Percentiles rank a stretch among this genome's conserved stretches.
Evolutionary conservation across 2,888 invertebrate species (phyloP).

Genomic region (Linyphia triangularis): DNA sequence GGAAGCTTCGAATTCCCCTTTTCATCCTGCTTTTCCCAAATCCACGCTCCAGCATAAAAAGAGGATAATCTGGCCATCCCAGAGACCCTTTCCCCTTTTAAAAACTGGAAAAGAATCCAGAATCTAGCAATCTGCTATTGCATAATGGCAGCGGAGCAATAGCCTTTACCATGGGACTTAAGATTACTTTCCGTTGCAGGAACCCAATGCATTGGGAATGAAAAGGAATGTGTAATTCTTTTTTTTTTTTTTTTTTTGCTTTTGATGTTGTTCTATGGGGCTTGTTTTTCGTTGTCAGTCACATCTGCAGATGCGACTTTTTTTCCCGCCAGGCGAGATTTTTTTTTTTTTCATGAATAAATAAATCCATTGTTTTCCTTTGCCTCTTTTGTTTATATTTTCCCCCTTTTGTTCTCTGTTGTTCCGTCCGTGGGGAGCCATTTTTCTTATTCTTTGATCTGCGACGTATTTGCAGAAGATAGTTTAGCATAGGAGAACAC

Average conservation of each 20-base stretch:
- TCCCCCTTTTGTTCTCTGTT: background rate
- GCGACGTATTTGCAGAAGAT: no score
- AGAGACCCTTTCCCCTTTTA: background rate
- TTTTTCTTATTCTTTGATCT: no score
- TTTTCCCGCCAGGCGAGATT: conserved; percentile 33
- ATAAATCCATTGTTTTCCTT: conserved; percentile 62
- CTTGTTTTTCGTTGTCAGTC: conserved; percentile 63
- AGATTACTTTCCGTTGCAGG: conserved; percentile 14
- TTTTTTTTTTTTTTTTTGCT: background rate
- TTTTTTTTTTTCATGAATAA: conserved; percentile 61
- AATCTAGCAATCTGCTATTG: conserved; percentile 24
- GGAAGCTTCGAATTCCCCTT: no score
- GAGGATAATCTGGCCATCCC: background rate
- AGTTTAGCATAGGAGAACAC: no score
- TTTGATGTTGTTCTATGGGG: background rate
- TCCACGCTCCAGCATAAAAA: background rate
- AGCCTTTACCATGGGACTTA: conserved; percentile 36
- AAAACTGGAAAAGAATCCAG: conserved; percentile 26
- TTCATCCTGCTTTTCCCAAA: no score
- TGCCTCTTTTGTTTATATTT: background rate
- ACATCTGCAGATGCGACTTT: conserved; percentile 66
- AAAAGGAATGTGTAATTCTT: background rate
- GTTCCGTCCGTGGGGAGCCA: no score
- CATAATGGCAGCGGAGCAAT: conserved; percentile 52
- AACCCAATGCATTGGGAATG: background rate